A percentile compares a stretch with the other conserved stretches of the same genome.
Evolutionary conservation across 2,113 vertebrate species (phyloP).

Genomic region (Menura novaehollandiae): DNA sequence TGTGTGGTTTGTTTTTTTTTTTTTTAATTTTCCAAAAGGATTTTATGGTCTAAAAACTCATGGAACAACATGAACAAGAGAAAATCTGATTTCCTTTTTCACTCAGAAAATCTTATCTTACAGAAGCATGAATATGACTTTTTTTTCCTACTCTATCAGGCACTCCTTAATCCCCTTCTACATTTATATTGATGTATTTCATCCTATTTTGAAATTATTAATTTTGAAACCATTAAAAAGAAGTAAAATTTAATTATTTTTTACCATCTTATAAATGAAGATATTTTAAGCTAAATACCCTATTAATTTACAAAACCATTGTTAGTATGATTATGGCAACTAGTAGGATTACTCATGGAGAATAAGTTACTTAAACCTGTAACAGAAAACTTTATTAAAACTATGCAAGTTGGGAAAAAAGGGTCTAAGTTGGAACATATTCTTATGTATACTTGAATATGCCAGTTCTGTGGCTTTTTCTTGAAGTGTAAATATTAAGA

Average conservation of each 20-base stretch:
- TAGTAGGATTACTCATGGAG: constrained; percentile 21
- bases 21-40: not conserved
- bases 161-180: constrained; percentile 18
- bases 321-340: constrained; percentile 31
- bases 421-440: constrained; percentile 10
- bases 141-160: not conserved
- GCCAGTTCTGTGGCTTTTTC: not conserved
- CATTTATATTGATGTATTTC: constrained; percentile 2
- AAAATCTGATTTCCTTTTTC: not conserved
- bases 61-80: not conserved
- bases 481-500: not conserved
- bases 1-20: not conserved
- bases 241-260: constrained; percentile 56
- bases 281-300: constrained; percentile 26
- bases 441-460: constrained; percentile 8
- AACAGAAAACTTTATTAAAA: constrained; percentile 62
- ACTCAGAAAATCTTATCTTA: not conserved
- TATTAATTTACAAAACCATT: constrained; percentile 60
- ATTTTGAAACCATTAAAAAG: constrained; percentile 50
- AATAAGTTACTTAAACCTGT: constrained; percentile 40
- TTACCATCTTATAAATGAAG: constrained; percentile 31
- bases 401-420: constrained; percentile 13
- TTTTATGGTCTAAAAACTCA: not conserved
- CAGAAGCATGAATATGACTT: not conserved
- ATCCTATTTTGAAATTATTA: constrained; percentile 50